Percentiles rank a stretch among this genome's conserved stretches.
These are phyloP conservation scores for Phyllotreta cruciferae DNA, from an alignment of 2,888 invertebrate species.

Conservation along the genomic window DNA sequence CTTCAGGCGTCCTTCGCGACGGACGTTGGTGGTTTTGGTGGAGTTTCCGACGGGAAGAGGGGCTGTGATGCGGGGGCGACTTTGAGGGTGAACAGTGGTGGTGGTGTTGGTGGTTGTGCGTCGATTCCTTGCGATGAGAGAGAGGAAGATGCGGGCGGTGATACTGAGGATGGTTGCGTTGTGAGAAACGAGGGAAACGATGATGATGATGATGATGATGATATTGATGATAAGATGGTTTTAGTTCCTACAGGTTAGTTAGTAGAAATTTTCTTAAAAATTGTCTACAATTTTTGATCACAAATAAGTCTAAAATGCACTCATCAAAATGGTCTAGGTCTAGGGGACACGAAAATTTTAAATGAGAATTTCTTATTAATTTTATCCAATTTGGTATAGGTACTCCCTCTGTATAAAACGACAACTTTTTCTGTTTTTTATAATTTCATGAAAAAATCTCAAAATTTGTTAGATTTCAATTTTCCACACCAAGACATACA, in stretches of 20 bases:
- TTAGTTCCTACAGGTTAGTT: slow-evolving; percentile 58
- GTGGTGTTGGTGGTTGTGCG: neutral
- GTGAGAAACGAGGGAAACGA: slow-evolving; percentile 4
- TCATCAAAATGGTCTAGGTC: too few relatives aligned
- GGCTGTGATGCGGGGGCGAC: neutral
- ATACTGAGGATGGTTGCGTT: slow-evolving; percentile 3
- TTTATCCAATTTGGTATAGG: too few relatives aligned
- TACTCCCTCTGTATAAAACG: too few relatives aligned
- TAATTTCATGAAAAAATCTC: too few relatives aligned
- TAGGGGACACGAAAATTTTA: too few relatives aligned
- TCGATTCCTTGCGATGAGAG: slow-evolving; percentile 15
- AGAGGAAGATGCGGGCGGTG: neutral
- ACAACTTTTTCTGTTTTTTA: too few relatives aligned
- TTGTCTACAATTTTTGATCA: too few relatives aligned
- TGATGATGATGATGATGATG: slow-evolving; percentile 11
- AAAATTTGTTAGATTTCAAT: too few relatives aligned
- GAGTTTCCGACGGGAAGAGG: slow-evolving; percentile 33
- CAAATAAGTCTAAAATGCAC: too few relatives aligned
- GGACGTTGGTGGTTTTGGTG: slow-evolving; percentile 6
- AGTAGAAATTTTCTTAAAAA: too few relatives aligned
- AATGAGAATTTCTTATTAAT: too few relatives aligned
- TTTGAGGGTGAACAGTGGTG: neutral
- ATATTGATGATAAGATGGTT: slow-evolving; percentile 52
- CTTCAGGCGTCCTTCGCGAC: slow-evolving; percentile 48
- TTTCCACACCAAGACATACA: too few relatives aligned